Evolutionary conservation across 2,888 invertebrate genomes (phyloP), one percentile per base, ranked within the genome.

Genomic region (Antheraea assamensis): DNA sequence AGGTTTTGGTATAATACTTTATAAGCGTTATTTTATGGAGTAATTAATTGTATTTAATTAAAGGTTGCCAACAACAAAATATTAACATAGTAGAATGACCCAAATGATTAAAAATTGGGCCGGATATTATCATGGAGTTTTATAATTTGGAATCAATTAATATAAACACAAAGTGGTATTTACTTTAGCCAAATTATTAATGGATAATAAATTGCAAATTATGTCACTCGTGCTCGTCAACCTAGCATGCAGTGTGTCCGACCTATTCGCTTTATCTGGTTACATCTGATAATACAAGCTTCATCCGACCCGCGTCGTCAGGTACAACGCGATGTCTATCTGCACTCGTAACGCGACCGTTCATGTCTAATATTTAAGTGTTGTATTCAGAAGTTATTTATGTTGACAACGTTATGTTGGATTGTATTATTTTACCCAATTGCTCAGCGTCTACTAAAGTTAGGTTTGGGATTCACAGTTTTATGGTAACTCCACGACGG

Each of bases 251-350:
- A 24, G 70, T 73, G 42, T 70, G 73, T 70, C 68, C 42, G 30
- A 42, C 42, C 27, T 42, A 70, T 73, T 70, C 58, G 73, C 68
- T 35, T 31, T 35, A 73, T 73, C 55, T 55, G 1, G 55, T 70
- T 10, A 55, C 70, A 73, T 73, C 73, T 70, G 73, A 73, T 72
- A 71, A 71, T 31, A 58, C 27, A 30, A 70, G 58, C 58, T 42
- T 70, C 70, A 47, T 73, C 55, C 30, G 31, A 35, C 10, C 66
- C 15, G 35, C 68, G 73, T 73, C 73, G 55, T 73, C 58, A 73
- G 73, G 27, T 31, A 24, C 27, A 58, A 58, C 42, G 58, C 70
- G 73, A 73, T 70, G 35, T 58, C 73, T 70, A 73, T 73, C 70
- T 66, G n/a, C n/a, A 68, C 47, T 35, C 27, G 73, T 55, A 58